Evolutionary conservation across 2,888 invertebrate genomes (phyloP).

Genomic region (Eilema griseolum): DNA sequence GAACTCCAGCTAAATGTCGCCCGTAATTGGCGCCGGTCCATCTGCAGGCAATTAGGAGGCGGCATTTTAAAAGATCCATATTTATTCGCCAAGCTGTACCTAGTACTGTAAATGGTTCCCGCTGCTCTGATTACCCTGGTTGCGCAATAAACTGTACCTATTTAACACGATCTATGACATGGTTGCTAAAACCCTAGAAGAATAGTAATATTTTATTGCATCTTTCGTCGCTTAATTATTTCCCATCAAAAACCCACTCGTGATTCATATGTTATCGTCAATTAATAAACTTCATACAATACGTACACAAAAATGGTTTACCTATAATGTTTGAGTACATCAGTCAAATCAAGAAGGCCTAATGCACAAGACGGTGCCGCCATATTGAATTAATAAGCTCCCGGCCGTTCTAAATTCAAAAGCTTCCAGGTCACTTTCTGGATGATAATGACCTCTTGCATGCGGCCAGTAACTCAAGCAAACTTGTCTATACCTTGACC

Average conservation of each 20-base stretch:
- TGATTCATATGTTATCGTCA: conserved; percentile 26
- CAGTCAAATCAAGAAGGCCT: conserved; percentile 51
- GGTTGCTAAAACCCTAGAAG: no score
- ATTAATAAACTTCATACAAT: conserved; percentile 10
- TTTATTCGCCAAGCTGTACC: conserved; percentile 70
- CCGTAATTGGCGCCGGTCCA: conserved; percentile 83
- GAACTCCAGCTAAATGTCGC: conserved; percentile 71
- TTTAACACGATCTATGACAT: conserved; percentile 30
- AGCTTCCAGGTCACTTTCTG: conserved; percentile 69
- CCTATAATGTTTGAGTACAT: conserved; percentile 37
- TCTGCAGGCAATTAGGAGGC: conserved; percentile 83
- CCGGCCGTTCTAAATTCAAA: conserved; percentile 69
- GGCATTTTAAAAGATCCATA: conserved; percentile 83
- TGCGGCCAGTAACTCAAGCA: conserved; percentile 77
- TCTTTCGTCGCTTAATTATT: background rate
- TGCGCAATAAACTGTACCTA: conserved; percentile 54
- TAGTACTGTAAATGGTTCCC: conserved; percentile 61
- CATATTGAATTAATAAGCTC: conserved; percentile 73
- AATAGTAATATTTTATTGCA: background rate
- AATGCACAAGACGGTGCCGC: conserved; percentile 57
- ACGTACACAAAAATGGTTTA: conserved; percentile 28
- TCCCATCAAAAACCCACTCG: conserved; percentile 10
- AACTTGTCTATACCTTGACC: conserved; percentile 68
- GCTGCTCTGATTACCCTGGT: conserved; percentile 63
- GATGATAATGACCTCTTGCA: conserved; percentile 77